Conservation (phyloP, 2,113 vertebrate species). For the Plectropomus leopardus region DNA sequence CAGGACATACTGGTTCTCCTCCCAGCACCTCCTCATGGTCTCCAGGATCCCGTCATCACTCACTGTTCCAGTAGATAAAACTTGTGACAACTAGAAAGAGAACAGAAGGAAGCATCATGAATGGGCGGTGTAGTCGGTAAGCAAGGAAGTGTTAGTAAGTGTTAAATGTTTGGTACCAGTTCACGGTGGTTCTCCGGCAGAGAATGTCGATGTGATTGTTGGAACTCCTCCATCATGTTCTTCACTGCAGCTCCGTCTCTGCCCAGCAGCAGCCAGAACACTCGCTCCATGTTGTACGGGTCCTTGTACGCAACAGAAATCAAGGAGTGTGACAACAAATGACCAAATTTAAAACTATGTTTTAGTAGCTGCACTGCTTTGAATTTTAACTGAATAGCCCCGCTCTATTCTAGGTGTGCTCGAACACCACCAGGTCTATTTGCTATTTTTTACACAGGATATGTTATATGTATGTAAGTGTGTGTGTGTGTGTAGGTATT, state of each 20-base stretch:
- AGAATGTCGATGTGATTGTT: slow-evolving; percentile 71
- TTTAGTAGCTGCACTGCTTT: too few species aligned
- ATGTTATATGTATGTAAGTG: too few species aligned
- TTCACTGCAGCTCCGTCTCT: slow-evolving; percentile 81
- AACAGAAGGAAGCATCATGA: not conserved
- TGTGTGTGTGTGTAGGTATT: too few species aligned
- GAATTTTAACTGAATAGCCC: too few species aligned
- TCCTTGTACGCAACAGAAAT: slow-evolving; percentile 83
- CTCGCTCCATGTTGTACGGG: slow-evolving; percentile 95
- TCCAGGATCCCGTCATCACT: slow-evolving; percentile 81
- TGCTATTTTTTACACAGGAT: not conserved
- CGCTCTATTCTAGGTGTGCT: not conserved
- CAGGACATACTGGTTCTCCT: slow-evolving; percentile 84
- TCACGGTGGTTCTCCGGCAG: slow-evolving; percentile 80
- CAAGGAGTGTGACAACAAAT: slow-evolving; percentile 12
- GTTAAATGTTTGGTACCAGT: slow-evolving; percentile 59
- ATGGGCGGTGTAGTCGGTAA: too few species aligned
- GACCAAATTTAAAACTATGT: too few species aligned
- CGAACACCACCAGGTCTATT: not conserved
- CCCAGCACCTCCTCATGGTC: slow-evolving; percentile 85
- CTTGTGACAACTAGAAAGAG: slow-evolving; percentile 70
- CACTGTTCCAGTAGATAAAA: slow-evolving; percentile 75
- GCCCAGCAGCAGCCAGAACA: slow-evolving; percentile 91
- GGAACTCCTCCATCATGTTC: slow-evolving; percentile 91
- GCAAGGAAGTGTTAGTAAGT: not conserved